A percentile compares a stretch with the other conserved stretches of the same genome.
phyloP scores from a whole-genome alignment of 2,797 vertebrate genomes.

The Manis pentadactyla region DNA sequence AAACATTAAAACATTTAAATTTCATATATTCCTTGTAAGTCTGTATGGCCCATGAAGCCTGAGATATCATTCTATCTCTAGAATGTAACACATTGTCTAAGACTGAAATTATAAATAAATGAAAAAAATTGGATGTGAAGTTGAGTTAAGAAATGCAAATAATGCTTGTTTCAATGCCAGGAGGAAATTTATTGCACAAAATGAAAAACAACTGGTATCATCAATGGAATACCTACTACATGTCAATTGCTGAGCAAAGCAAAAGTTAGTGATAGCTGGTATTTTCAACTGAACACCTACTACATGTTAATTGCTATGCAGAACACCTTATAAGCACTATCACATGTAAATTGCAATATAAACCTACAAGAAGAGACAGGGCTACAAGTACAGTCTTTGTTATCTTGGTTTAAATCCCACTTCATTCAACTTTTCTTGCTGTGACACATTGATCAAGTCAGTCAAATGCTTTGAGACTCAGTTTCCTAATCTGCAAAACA shows the following conservation, averaged over 20 bases:
- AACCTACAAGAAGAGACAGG: neutral
- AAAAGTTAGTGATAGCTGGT: neutral
- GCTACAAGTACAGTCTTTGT: neutral
- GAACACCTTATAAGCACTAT: neutral
- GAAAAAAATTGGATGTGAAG: slow-evolving; percentile 1
- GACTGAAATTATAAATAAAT: slow-evolving; percentile 11
- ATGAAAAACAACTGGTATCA: neutral
- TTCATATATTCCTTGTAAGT: neutral
- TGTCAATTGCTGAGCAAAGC: neutral
- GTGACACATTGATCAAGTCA: neutral
- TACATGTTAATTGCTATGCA: neutral
- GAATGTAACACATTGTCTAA: neutral
- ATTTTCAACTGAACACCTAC: neutral
- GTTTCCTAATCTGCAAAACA: neutral
- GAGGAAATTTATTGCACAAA: neutral
- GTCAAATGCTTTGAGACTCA: neutral
- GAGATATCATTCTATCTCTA: neutral
- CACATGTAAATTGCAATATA: neutral
- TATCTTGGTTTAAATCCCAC: neutral
- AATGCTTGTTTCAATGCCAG: neutral
- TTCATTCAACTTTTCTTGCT: neutral
- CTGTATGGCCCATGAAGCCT: neutral
- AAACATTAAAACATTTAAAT: slow-evolving; percentile 8
- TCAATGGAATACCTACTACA: neutral
- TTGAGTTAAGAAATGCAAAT: slow-evolving; percentile 22